A percentile compares a stretch with the other conserved stretches of the same genome.
Evolutionary conservation across 1,140 invertebrate genomes (phyloP).

Genomic region (Pogonognathellus flavescens): DNA sequence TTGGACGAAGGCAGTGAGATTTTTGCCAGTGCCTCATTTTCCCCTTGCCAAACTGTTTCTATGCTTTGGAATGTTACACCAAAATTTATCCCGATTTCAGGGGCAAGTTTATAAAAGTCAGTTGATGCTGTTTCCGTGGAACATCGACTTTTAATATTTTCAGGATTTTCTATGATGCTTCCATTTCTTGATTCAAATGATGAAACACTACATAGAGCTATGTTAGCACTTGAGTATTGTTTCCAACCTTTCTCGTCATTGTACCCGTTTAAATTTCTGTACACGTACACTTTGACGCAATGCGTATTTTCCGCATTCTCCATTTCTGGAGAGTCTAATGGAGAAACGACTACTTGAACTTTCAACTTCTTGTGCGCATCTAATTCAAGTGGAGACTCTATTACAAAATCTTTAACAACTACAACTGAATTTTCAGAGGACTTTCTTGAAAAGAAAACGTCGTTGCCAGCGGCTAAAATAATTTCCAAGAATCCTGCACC

Average conservation of each 20-base stretch:
- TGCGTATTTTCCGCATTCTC: not conserved
- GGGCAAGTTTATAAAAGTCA: not conserved
- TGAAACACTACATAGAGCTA: too few species aligned
- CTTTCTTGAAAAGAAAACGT: not conserved
- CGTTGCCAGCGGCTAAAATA: not conserved
- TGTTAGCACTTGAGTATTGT: not conserved
- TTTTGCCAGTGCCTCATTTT: not conserved
- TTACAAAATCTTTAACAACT: not conserved
- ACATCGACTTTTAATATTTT: not conserved
- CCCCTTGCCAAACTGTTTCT: not conserved
- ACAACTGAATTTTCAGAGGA: not conserved
- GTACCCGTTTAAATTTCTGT: not conserved
- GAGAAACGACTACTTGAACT: not conserved
- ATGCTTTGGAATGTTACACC: slow-evolving; percentile 8
- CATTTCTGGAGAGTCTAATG: not conserved
- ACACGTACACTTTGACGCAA: not conserved
- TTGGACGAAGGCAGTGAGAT: not conserved
- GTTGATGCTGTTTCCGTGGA: not conserved
- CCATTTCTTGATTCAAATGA: not conserved
- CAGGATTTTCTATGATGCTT: not conserved
- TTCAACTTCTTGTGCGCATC: not conserved
- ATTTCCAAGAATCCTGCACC: not conserved
- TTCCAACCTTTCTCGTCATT: not conserved
- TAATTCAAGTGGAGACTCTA: not conserved
- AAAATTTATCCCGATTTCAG: not conserved